These are phyloP conservation scores for Apeltes quadracus DNA, from an alignment of 2,113 vertebrate species.

Conservation along the genomic window DNA sequence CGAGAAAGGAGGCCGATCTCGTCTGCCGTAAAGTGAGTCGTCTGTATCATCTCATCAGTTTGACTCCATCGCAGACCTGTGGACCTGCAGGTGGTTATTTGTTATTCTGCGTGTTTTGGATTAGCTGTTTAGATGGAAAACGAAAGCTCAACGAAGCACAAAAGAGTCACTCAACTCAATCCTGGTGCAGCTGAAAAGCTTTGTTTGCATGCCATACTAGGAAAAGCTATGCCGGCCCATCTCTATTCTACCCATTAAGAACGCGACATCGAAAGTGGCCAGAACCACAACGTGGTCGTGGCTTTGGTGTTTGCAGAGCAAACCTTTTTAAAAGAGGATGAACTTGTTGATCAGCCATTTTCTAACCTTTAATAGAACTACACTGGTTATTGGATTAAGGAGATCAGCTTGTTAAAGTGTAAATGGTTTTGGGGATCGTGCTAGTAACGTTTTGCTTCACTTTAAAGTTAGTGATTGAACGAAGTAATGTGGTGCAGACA, in stretches of 20 bases:
- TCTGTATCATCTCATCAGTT: conserved; percentile 11
- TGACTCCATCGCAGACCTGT: neutral
- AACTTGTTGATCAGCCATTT: neutral
- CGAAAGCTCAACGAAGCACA: conserved; percentile 2
- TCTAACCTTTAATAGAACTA: neutral
- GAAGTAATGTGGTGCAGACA: neutral
- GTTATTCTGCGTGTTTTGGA: neutral
- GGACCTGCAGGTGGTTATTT: neutral
- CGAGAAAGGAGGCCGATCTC: conserved; percentile 52
- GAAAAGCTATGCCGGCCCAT: neutral
- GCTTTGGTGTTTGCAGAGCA: neutral
- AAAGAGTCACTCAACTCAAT: conserved; percentile 18
- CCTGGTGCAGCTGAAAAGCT: neutral
- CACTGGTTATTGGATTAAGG: conserved; percentile 7
- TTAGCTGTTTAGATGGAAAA: neutral
- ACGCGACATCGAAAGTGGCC: neutral
- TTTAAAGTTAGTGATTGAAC: neutral
- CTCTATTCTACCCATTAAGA: neutral
- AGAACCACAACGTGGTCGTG: neutral
- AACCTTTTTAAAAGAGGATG: neutral
- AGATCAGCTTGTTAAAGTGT: neutral
- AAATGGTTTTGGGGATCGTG: neutral
- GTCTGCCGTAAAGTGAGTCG: conserved; percentile 26
- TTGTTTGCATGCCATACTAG: neutral
- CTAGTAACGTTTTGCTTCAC: conserved; percentile 1